Evolutionary conservation across 2,888 invertebrate species (phyloP), one percentile per base, ranked within the genome.

Genomic region (Neocrepidodera transversa): DNA sequence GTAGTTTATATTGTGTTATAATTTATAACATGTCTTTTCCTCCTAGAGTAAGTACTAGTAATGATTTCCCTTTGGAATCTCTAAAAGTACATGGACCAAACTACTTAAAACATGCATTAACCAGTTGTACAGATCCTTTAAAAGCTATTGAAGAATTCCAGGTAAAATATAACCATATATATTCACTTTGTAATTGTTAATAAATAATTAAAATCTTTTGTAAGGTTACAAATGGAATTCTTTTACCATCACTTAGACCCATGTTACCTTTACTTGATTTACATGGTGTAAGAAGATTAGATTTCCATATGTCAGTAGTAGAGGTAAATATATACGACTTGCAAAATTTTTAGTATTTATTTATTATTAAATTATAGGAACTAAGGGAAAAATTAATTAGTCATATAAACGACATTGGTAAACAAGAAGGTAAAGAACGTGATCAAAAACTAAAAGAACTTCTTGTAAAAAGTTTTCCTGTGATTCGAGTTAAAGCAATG

Each of bases 101-200:
- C 68, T 80, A 76, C 63, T 69, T 80, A 18, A 79, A 89, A 64
- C 95, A 97, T 79, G 92, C 96, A 8, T 83, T 97, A 11, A 96
- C 96, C 10, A 96, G 94, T 73, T 97, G 97, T 76, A 94, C 95
- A 0, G 97, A 98, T 82, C 97, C 97, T 8, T 78, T 97, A 32
- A 95, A 95, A 82, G 97, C 97, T n/a, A 98, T 98, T 65, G 96
- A 97, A 83, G 96, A 97, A 79, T 98, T 98, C 83, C 96, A 97
- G 83, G 88, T 88, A 77, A 69, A 7, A n/a, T n/a, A n/a, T n/a
- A n/a, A n/a, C n/a, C 11, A 14, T 36, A 36, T 13, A 6, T 7
- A 63, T 61, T 28, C 57, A 16, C 32, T 32, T 14, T 11, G 7
- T 36, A 36, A 6, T 13, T 13, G 28, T 23, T 23, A 2, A 23